These are phyloP conservation scores for Trematomus loennbergii DNA, from an alignment of 2,113 vertebrate species.

Conservation along the genomic window DNA sequence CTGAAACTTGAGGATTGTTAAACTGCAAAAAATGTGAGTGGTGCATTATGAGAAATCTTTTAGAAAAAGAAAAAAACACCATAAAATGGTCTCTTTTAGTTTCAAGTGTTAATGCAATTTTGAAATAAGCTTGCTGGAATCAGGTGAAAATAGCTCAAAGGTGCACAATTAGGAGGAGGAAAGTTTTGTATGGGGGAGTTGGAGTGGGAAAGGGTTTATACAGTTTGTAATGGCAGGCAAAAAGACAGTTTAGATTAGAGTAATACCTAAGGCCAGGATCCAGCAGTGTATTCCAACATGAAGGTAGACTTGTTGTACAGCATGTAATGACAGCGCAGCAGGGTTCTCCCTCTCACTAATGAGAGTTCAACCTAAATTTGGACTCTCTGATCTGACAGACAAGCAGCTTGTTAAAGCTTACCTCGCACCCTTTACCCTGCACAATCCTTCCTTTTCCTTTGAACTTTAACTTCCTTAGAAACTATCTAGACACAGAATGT, in stretches of 20 bases:
- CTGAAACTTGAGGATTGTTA: too few relatives aligned
- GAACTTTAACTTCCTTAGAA: conserved; percentile 27
- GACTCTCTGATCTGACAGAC: conserved; percentile 54
- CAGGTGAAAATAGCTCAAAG: conserved; percentile 19
- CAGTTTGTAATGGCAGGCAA: conserved; percentile 21
- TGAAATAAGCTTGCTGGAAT: conserved; percentile 1
- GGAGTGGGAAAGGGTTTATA: not conserved
- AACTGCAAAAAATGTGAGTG: too few relatives aligned
- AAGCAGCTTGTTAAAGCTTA: conserved; percentile 68
- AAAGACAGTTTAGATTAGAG: conserved; percentile 57
- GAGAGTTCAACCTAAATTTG: conserved; percentile 61
- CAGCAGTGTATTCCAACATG: conserved; percentile 7
- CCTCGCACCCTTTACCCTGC: conserved; percentile 36
- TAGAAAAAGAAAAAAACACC: too few relatives aligned
- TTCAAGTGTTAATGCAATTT: conserved; percentile 14
- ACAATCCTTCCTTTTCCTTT: conserved; percentile 21
- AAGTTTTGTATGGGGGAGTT: not conserved
- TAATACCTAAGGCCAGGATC: conserved; percentile 52
- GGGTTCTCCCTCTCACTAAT: conserved; percentile 43
- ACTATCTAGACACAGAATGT: not conserved
- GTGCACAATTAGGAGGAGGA: conserved; percentile 11
- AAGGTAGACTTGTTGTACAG: conserved; percentile 17
- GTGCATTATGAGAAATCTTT: too few relatives aligned
- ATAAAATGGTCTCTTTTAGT: not conserved
- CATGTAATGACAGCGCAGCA: conserved; percentile 29